Base-by-base conservation (phyloP, 2,797 vertebrate species). In the Brachyrhaphis roseni region DNA sequence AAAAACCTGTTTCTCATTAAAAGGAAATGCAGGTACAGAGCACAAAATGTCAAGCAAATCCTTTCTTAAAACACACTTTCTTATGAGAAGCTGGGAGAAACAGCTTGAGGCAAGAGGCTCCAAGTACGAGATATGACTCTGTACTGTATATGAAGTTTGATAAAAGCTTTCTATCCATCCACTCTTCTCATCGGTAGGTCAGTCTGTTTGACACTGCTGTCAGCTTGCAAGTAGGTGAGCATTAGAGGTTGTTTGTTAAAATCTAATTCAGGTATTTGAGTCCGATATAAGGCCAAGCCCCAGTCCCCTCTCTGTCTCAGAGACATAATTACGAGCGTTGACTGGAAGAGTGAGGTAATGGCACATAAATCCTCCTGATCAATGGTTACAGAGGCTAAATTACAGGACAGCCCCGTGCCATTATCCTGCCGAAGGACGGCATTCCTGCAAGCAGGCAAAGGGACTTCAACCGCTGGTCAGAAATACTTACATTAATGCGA, bases 321-420 rank as follows among this genome's bases (percentile, higher is more conserved):
- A 90, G 89, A 89, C 90, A 90, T 94, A 95, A 95, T 95, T 95
- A 94, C 85, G 82, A 92, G 88, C 90, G 92, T 89, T 94, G 94
- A 95, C 94, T 94, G 93, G 92, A 95, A 95, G 89, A 88, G 94
- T 95, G 95, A 96, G 94, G 95, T 96, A 95, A 96, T 95, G 88
- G 94, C 91, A 93, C 93, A 95, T 95, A 95, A 95, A 95, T 95
- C 91, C 89, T 88, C 71, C 84, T 92, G 93, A 95, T 95, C 95
- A 95, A 95, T 95, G 93, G 93, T 88, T 91, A 87, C 85, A 77
- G 87, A 91, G 90, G 84, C 89, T 91, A 95, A 95, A 96, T 96
- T 95, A 96, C 92, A 95, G 93, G 94, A 93, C 90, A 85, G 83
- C 82, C 80, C 83, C 78, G 88, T 76, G 76, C 91, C 88, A 95